Conservation (phyloP, 2,113 vertebrate genomes). For the Anguilla rostrata region DNA sequence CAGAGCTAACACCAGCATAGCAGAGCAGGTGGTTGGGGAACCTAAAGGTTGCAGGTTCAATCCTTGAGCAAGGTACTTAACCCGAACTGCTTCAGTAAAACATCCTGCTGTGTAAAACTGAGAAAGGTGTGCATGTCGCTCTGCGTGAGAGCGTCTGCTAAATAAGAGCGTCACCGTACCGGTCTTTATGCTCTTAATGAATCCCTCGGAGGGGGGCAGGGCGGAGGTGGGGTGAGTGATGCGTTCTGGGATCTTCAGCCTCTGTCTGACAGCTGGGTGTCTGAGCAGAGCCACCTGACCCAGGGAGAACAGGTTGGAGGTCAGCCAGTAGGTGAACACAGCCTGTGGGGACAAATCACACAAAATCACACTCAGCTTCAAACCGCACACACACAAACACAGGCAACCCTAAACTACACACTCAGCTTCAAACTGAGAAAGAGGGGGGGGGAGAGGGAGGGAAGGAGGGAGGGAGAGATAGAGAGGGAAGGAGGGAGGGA, state of each 20-base stretch:
- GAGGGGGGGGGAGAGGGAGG: not conserved
- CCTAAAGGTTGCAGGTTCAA: too few species aligned
- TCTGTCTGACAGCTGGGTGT: conserved; percentile 67
- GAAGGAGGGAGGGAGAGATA: not conserved
- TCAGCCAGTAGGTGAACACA: conserved; percentile 84
- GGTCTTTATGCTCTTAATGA: conserved; percentile 72
- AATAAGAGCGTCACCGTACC: conserved; percentile 53
- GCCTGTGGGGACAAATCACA: not conserved
- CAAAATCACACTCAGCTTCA: too few species aligned
- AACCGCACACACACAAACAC: too few species aligned
- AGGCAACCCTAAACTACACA: too few species aligned
- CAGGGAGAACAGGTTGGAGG: conserved; percentile 83
- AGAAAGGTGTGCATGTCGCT: too few species aligned
- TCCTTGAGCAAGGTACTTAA: too few species aligned
- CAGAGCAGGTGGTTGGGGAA: too few species aligned
- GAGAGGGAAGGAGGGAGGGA: not conserved
- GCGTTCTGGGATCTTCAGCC: conserved; percentile 72
- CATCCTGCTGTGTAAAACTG: too few species aligned
- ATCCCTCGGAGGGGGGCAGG: conserved; percentile 65
- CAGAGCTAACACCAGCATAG: not conserved
- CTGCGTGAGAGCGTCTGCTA: too few species aligned
- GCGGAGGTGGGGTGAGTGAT: conserved; percentile 59
- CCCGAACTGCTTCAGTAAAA: too few species aligned
- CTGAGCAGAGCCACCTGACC: conserved; percentile 76
- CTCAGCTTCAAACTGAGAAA: too few species aligned